Base-by-base conservation (phyloP, 2,113 vertebrate genomes). In the Salvator merianae region DNA sequence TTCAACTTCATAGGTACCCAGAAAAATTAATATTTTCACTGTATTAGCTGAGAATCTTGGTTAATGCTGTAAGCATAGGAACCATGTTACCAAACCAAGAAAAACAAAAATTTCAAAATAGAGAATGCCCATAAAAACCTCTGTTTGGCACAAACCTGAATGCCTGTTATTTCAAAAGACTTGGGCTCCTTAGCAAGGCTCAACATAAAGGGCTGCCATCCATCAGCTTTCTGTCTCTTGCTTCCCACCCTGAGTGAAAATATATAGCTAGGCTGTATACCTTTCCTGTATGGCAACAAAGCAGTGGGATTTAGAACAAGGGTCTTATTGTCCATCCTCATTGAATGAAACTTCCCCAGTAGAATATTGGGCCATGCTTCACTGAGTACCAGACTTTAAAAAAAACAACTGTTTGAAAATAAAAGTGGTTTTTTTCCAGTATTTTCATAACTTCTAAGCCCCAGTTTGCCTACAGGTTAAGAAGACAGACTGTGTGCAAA, bases 271-370 rank as follows among this genome's bases (percentile, higher is more conserved):
- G 77, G 71, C 82, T 70, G 83, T 68, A 79, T 90, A 83, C 82
- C 7, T 85, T 94, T 93, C 89, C 90, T 93, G 55, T 83, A 79
- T 34, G 36, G 86, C 72, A 89, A 32, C 77, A 79, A n/a, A 86
- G 84, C 84, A 76, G 89, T 71, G 66, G 74, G 78, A 76, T 87
- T 81, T 16, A 0, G 65, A 75, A 92, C 84, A 95, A 94, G 88
- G 34, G 76, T 88, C 30, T 50, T 68, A 90, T 93, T 94, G 89
- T 94, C 86, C 84, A 86, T 92, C 84, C 84, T 89, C 84, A 82
- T 40, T 28, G 26, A 68, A 89, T 7, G 36, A 84, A 78, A 69
- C 84, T 87, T 90, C 89, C 75, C 84, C 1, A 0, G 72, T 73
- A 69, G 86, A 89, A 81, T 83, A 63, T 53, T 77, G 38, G 1